Evolutionary conservation across 2,888 invertebrate species (phyloP).

Genomic region (Globia sparganii): DNA sequence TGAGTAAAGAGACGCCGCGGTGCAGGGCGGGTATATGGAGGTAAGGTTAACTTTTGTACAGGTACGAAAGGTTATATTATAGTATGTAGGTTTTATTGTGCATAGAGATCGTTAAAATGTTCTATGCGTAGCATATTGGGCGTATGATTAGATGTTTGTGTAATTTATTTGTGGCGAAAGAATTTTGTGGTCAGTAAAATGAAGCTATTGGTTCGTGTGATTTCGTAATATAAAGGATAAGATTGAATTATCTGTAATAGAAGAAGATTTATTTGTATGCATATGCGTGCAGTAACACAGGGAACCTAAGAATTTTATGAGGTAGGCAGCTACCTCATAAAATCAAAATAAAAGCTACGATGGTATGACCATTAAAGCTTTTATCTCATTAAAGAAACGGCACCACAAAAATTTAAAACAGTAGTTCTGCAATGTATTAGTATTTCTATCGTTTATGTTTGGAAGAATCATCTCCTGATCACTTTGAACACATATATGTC

Average conservation of each 20-base stretch:
- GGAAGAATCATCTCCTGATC: not conserved
- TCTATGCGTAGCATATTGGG: constrained; percentile 73
- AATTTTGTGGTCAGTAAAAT: constrained; percentile 60
- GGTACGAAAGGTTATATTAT: constrained; percentile 19
- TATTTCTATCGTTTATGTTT: not conserved
- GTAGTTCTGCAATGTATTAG: not conserved
- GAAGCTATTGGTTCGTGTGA: not conserved
- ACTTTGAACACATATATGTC: not conserved
- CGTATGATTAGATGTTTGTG: constrained; percentile 74
- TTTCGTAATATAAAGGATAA: not conserved
- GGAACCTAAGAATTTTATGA: not conserved
- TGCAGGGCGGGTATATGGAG: constrained; percentile 72
- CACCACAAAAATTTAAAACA: not conserved
- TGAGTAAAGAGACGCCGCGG: constrained; percentile 76
- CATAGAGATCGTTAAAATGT: constrained; percentile 64
- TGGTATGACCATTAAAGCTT: no score
- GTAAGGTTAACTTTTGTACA: constrained; percentile 23
- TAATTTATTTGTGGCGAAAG: constrained; percentile 58
- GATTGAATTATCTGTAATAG: not conserved
- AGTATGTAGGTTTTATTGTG: constrained; percentile 43
- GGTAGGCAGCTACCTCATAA: not conserved
- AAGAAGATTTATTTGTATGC: not conserved
- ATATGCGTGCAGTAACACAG: not conserved
- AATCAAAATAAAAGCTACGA: not conserved
- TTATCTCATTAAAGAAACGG: not conserved